A percentile compares a stretch with the other conserved stretches of the same genome.
Conservation (phyloP, 2,888 invertebrate species). For the Sicus ferrugineus region DNA sequence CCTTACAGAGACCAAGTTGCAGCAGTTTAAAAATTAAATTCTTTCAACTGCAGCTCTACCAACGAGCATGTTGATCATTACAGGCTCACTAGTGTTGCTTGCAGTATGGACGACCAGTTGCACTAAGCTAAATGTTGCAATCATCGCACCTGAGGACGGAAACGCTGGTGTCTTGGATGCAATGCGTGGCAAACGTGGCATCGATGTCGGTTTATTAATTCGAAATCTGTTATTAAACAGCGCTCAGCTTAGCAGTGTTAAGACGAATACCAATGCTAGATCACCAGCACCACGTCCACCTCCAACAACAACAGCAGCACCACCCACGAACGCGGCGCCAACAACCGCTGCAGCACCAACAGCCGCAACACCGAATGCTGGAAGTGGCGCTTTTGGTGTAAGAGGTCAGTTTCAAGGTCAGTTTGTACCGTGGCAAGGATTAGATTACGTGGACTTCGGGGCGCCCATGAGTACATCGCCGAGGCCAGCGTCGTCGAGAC, state of each 20-base stretch:
- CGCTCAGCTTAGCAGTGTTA: constrained; percentile 49
- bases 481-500: constrained; percentile 28
- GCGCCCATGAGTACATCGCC: neutral
- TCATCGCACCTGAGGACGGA: neutral
- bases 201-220: constrained; percentile 50
- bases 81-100: neutral
- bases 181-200: constrained; percentile 48
- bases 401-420: neutral
- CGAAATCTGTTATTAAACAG: constrained; percentile 55
- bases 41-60: neutral
- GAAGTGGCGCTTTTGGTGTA: neutral
- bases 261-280: constrained; percentile 42
- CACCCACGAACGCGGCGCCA: neutral
- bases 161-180: neutral
- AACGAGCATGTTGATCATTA: neutral
- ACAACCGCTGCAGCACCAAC: constrained; percentile 20
- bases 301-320: constrained; percentile 9
- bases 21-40: neutral
- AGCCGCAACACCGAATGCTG: neutral
- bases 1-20: neutral
- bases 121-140: neutral
- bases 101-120: neutral
- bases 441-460: constrained; percentile 11
- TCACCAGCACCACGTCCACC: constrained; percentile 9
- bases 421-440: constrained; percentile 9